phyloP scores from a whole-genome alignment of 2,888 invertebrate species.

The Crepidodera aurea region DNA sequence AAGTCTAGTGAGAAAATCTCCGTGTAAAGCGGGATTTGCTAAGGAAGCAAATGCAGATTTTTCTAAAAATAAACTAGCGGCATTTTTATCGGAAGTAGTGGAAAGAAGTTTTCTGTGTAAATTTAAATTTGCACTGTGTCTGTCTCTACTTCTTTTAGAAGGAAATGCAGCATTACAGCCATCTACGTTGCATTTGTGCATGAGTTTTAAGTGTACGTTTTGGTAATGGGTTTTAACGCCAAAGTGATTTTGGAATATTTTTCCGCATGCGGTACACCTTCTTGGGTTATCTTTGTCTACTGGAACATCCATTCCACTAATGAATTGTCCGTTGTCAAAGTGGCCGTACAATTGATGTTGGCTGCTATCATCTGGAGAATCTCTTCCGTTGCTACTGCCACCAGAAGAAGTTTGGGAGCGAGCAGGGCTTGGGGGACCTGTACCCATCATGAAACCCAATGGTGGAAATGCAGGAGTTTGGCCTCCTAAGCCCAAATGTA shows the following conservation, averaged over 20 bases:
- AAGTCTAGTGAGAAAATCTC: constrained; percentile 79
- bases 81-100: constrained; percentile 67
- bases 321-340: constrained; percentile 77
- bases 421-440: constrained; percentile 68
- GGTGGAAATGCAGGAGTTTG: constrained; percentile 60
- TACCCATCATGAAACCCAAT: constrained; percentile 63
- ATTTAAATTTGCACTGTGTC: constrained; percentile 91
- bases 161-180: constrained; percentile 96
- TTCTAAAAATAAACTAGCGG: constrained; percentile 61
- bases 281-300: constrained; percentile 91
- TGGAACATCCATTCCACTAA: constrained; percentile 82
- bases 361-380: constrained; percentile 67
- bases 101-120: constrained; percentile 89
- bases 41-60: constrained; percentile 66
- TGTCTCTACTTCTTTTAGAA: constrained; percentile 89
- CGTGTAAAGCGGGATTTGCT: constrained; percentile 74
- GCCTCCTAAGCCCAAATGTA: constrained; percentile 58
- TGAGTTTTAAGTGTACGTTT: constrained; percentile 92
- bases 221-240: constrained; percentile 95
- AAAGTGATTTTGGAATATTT: constrained; percentile 92
- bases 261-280: constrained; percentile 90
- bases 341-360: constrained; percentile 74
- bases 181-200: constrained; percentile 94
- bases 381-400: constrained; percentile 65
- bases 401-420: constrained; percentile 71